These are phyloP conservation scores for Andrena fulva DNA, from an alignment of 2,888 invertebrate genomes.

Conservation along the genomic window DNA sequence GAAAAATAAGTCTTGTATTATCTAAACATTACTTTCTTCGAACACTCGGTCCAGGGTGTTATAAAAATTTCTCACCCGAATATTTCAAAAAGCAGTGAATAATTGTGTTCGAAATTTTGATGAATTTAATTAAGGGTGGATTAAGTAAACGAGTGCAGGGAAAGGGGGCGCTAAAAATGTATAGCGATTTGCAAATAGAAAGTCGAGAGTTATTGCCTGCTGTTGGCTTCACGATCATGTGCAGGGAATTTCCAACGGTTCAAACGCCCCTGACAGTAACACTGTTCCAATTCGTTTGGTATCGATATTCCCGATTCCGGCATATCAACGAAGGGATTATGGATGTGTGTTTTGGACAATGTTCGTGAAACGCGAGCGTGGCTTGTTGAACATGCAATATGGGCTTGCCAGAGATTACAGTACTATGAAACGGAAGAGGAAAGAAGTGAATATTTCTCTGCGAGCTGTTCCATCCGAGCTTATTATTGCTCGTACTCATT, in stretches of 20 bases:
- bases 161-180: not conserved
- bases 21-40: no score
- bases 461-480: not conserved
- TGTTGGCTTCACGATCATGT: not conserved
- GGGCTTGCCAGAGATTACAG: not conserved
- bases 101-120: no score
- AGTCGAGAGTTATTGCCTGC: not conserved
- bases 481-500: not conserved
- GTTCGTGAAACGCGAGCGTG: conserved; percentile 17
- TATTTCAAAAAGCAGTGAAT: no score
- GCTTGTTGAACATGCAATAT: conserved; percentile 22
- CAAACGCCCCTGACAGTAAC: conserved; percentile 7
- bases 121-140: no score
- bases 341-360: conserved; percentile 29
- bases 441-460: not conserved
- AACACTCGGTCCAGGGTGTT: no score
- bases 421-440: not conserved
- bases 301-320: conserved; percentile 32
- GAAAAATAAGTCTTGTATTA: no score
- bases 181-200: not conserved
- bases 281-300: conserved; percentile 27
- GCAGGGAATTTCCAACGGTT: not conserved
- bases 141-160: not conserved
- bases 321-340: conserved; percentile 37
- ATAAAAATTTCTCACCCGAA: no score